Evolutionary conservation across 2,888 invertebrate species (phyloP), one percentile per base, ranked within the genome.

Genomic region (Chrysolina americana): DNA sequence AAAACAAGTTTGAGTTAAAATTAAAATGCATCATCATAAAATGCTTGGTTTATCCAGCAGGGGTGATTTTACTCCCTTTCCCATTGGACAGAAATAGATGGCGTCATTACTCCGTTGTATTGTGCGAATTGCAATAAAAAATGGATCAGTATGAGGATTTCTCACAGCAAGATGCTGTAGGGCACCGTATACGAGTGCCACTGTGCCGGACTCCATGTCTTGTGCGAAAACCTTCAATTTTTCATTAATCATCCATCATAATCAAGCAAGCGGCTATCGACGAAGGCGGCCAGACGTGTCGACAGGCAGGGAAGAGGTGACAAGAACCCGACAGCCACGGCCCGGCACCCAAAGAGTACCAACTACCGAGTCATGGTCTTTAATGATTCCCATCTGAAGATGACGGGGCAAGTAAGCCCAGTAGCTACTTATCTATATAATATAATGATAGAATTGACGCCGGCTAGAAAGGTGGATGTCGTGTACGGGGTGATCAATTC

Each of bases 361-460:
- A 85, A 65, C 23, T 28, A 48, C 76, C 70, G 59, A 75, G 87
- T 87, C 87, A 87, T 87, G 82, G 82, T 85, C 82, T 87, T 87
- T 87, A 87, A 87, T 87, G 87, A 87, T 86, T 83, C 84, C 83
- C 83, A 85, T 84, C 83, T 79, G 81, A 81, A 72, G 80, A 85
- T 86, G 87, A 87, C 86, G 81, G 75, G 81, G 85, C 85, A 85
- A 81, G 83, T 87, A 87, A 87, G 87, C 87, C 87, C 87, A 83
- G 87, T 87, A 87, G 87, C 87, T 86, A 87, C 86, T 86, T 85
- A 87, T 86, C 86, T 86, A 86, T 86, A 86, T 86, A 87, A 71
- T 71, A 87, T 71, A 87, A 84, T 86, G 85, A 86, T 87, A 86
- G 86, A 85, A 85, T 82, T 85, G 86, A 87, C 86, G 87, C 87